Evolutionary conservation across 2,113 vertebrate genomes (phyloP), one percentile per base, ranked within the genome.

Genomic region (Dasyprocta punctata): DNA sequence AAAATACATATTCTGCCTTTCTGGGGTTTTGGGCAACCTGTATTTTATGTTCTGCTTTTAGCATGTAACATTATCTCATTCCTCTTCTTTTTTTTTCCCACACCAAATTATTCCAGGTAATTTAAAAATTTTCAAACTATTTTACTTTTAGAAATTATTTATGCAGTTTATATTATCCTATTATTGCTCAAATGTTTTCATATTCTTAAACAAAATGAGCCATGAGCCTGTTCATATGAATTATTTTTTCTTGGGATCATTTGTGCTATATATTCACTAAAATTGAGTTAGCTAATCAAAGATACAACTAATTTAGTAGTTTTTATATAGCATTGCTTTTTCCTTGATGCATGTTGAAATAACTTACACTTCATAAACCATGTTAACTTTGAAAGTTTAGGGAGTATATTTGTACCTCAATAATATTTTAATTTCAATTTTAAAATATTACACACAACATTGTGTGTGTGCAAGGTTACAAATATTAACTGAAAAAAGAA

Each of bases 41-140:
- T 54, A 30, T 77, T 92, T 92, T 67, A 60, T 83, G 13, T 90
- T 93, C 17, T 97, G 65, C 7, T 93, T 93, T 97, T 87, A 77
- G 93, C 28, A 61, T 7, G 1, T 81, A 44, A 5, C 20, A 86
- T 60, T n/a, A n/a, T 90, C 82, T 95, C 36, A 52, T 77, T 88
- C 58, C 33, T 84, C n/a, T n/a, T n/a, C n/a, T n/a, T n/a, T 60
- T 90, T 75, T n/a, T 73, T 19, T 91, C 83, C 36, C 28, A 28
- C 12, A 4, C 82, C 75, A 83, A 61, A 87, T 65, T 82, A 60
- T 93, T 78, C 3, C 63, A 87, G 36, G 14, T 92, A 38, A 90
- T 73, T 75, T 44, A 44, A 14, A 75, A 75, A 60, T 56, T 75
- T 75, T 28, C 60, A 36, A 89, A 41, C 13, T 58, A 38, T 56